Evolutionary conservation across 2,888 invertebrate genomes (phyloP).

Genomic region (Brenthis daphne): DNA sequence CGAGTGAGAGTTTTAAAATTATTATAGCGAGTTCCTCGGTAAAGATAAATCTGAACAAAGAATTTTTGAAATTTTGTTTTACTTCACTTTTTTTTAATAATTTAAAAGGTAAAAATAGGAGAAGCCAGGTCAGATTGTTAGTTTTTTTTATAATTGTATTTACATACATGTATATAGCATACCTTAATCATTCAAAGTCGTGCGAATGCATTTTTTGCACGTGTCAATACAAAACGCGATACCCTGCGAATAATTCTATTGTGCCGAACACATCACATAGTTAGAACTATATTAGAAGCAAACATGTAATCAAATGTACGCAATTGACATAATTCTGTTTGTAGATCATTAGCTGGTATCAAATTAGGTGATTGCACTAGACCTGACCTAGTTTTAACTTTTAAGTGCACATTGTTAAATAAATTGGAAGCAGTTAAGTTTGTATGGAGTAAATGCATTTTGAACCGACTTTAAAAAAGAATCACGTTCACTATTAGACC

Average conservation of each 20-base stretch:
- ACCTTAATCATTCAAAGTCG: neutral
- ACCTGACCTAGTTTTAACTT: constrained; percentile 14
- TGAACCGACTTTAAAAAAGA: too few relatives aligned
- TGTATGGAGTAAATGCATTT: neutral
- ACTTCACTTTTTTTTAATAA: too few relatives aligned
- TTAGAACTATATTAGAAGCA: constrained; percentile 26
- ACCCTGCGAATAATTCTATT: constrained; percentile 25
- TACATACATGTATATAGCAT: neutral
- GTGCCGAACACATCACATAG: constrained; percentile 24
- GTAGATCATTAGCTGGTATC: constrained; percentile 38
- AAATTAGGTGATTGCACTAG: constrained; percentile 38
- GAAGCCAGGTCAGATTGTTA: too few relatives aligned
- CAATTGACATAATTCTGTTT: constrained; percentile 36
- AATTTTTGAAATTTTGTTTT: too few relatives aligned
- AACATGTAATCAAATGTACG: constrained; percentile 19
- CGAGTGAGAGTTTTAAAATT: too few relatives aligned
- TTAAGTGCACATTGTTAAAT: constrained; percentile 5
- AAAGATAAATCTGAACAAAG: too few relatives aligned
- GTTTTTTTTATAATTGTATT: neutral
- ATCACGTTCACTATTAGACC: too few relatives aligned
- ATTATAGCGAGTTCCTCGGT: too few relatives aligned
- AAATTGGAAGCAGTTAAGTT: neutral
- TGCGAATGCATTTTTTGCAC: constrained; percentile 5
- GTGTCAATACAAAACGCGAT: neutral
- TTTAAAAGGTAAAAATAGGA: too few relatives aligned